Percentiles rank a stretch among this genome's conserved stretches.
Conservation (phyloP, 1,140 invertebrate genomes). For the Heliconius hewitsoni region DNA sequence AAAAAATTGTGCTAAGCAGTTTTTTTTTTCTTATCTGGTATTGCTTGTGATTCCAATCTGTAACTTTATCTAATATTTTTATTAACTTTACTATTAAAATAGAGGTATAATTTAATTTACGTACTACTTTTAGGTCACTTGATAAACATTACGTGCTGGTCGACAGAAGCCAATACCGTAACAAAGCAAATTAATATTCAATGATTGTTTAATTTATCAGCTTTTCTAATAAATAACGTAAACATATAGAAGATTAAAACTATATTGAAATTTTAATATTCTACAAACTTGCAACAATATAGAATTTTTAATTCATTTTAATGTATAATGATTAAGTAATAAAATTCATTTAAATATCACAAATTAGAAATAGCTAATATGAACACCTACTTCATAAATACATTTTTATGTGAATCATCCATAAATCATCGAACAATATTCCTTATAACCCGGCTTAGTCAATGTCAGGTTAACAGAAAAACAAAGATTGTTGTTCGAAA, state of each 20-base stretch:
- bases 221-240: no score
- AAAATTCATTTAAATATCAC: not conserved
- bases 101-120: no score
- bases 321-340: not conserved
- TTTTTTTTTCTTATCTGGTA: not conserved
- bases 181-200: no score
- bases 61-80: not conserved
- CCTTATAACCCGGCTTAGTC: slow-evolving; percentile 30
- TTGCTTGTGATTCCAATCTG: not conserved
- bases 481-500: slow-evolving; percentile 32
- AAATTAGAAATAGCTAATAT: not conserved
- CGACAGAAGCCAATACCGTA: no score
- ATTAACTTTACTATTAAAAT: no score
- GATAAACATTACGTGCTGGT: no score
- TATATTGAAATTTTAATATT: no score
- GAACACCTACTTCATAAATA: not conserved
- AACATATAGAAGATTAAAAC: no score
- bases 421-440: slow-evolving; percentile 30
- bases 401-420: slow-evolving; percentile 33
- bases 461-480: slow-evolving; percentile 25
- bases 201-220: no score
- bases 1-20: not conserved
- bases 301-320: no score
- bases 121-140: no score
- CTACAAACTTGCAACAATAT: no score